A percentile compares a stretch with the other conserved stretches of the same genome.
Conservation (phyloP, 2,797 vertebrate species). For the Aselliscus stoliczkanus region DNA sequence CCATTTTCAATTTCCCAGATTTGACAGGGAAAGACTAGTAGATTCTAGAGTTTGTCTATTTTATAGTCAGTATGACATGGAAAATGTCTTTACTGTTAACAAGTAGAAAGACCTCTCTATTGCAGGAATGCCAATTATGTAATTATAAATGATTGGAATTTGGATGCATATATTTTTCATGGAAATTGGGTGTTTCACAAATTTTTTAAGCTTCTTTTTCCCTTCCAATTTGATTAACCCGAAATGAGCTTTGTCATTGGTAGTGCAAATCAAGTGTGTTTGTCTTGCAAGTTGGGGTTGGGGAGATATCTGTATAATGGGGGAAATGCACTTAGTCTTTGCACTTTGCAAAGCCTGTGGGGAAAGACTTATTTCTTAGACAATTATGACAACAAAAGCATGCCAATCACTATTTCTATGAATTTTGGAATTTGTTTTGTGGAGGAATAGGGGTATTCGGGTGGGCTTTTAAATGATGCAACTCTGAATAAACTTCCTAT, state of each 20-base stretch:
- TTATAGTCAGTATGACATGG: neutral
- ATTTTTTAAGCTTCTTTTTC: neutral
- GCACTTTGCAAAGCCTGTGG: neutral
- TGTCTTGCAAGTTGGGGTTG: neutral
- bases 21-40: neutral
- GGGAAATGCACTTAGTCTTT: neutral
- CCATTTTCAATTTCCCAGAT: neutral
- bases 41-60: neutral
- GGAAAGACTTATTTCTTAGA: neutral
- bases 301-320: neutral
- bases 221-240: neutral
- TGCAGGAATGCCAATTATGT: neutral
- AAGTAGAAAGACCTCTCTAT: neutral
- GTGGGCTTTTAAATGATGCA: neutral
- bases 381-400: neutral
- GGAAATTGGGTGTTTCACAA: neutral
- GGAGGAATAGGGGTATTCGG: neutral
- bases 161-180: neutral
- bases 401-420: neutral
- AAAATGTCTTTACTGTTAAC: neutral
- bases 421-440: conserved; percentile 1
- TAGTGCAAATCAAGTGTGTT: neutral
- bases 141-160: neutral
- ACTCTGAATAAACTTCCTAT: neutral
- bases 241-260: neutral